These are phyloP conservation scores for Cichlasoma orientale DNA, from an alignment of 2,797 vertebrate genomes.

Conservation along the genomic window DNA sequence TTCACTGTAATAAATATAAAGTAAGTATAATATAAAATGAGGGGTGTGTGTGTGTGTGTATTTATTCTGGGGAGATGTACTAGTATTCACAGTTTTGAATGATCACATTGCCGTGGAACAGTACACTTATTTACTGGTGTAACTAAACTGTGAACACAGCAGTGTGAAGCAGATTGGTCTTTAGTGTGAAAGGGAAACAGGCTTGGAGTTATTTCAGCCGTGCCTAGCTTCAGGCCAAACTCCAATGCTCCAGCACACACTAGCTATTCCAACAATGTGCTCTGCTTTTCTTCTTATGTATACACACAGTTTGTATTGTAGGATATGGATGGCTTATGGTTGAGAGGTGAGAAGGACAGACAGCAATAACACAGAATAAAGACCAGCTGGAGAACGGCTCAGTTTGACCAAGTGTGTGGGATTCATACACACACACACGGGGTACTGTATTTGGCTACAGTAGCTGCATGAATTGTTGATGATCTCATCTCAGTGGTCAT, in stretches of 20 bases:
- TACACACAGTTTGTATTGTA: not conserved
- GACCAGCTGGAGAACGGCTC: not conserved
- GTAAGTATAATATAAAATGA: too few relatives aligned
- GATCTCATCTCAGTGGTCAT: slow-evolving; percentile 56
- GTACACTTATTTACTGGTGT: not conserved
- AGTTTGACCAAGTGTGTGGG: slow-evolving; percentile 36
- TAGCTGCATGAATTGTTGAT: slow-evolving; percentile 56
- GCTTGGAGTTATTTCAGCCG: slow-evolving; percentile 1
- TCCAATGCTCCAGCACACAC: slow-evolving; percentile 42
- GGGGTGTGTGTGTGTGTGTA: too few relatives aligned
- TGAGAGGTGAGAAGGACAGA: slow-evolving; percentile 17
- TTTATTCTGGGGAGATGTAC: not conserved
- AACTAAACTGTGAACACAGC: not conserved
- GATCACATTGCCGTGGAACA: not conserved
- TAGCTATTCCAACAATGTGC: slow-evolving; percentile 48
- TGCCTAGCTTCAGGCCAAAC: slow-evolving; percentile 21
- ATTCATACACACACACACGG: not conserved
- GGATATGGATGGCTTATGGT: not conserved
- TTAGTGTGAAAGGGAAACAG: not conserved
- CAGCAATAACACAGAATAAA: not conserved
- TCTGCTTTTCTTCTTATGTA: slow-evolving; percentile 4
- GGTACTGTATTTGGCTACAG: slow-evolving; percentile 20
- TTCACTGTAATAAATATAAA: too few relatives aligned
- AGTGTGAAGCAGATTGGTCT: not conserved
- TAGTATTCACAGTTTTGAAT: not conserved